Evolutionary conservation across 2,113 vertebrate species (phyloP).

Genomic region (Panthera tigris): DNA sequence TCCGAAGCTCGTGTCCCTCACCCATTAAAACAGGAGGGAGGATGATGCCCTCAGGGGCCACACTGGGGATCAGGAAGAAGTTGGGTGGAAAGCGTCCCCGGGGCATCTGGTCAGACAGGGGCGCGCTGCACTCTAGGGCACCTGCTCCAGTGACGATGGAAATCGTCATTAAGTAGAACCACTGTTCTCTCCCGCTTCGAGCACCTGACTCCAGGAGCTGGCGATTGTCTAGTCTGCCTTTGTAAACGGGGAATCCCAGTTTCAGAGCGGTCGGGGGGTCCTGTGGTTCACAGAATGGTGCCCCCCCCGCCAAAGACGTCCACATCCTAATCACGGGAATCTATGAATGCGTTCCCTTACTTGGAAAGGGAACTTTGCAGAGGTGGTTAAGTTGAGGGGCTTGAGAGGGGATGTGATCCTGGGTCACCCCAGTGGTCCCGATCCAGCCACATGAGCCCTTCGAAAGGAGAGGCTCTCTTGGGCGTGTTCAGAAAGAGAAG

Average conservation of each 20-base stretch:
- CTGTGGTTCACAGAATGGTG: not conserved
- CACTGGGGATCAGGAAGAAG: not conserved
- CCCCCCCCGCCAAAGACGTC: not conserved
- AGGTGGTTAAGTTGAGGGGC: accelerated
- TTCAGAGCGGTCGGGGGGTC: not conserved
- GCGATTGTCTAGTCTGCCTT: too few species aligned
- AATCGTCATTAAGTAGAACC: accelerated
- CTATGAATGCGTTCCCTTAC: accelerated
- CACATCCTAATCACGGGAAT: not conserved
- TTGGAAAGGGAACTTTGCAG: not conserved
- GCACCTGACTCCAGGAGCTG: not conserved
- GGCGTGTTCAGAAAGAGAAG: accelerated
- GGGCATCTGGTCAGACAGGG: not conserved
- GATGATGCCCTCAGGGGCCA: not conserved
- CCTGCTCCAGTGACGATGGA: accelerated
- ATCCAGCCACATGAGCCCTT: accelerated
- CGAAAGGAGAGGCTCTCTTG: not conserved
- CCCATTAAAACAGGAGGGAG: too few species aligned
- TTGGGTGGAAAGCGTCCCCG: accelerated
- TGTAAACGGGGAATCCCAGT: not conserved
- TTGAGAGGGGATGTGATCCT: not conserved
- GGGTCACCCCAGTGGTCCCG: accelerated
- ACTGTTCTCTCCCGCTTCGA: accelerated
- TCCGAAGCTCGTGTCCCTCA: accelerated
- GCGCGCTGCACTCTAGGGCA: accelerated